Base-by-base conservation (phyloP, 2,797 vertebrate genomes). In the Chlorospingus semifuscus region DNA sequence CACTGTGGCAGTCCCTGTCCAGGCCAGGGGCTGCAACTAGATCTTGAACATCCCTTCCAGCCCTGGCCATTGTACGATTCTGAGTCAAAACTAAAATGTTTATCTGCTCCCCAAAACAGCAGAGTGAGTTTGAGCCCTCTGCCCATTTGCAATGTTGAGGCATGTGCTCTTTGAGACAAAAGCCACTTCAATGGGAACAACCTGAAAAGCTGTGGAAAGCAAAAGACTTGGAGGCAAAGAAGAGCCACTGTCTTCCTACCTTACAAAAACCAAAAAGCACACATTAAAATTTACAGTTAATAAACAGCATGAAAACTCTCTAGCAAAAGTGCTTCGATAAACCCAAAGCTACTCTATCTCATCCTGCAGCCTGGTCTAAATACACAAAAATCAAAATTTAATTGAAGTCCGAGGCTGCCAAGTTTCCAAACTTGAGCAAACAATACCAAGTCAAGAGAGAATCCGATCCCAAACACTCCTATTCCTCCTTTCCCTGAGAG, bases 401-500 rank as follows among this genome's bases (percentile, higher is more conserved):
- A 95, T 91, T 90, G 68, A 95, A 84, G 18, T 69, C 37, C 0
- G 1, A 86, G 56, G 44, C 69, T 88, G 80, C 61, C 87, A 91
- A 87, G n/a, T 91, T 92, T 93, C 72, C 60, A 83, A 95, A 92
- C 53, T 50, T 77, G 50, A 89, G 60, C 49, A 85, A 95, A 90
- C 74, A 95, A 83, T 39, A 72, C 41, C 3, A 3, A 57, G 53
- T 76, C 83, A 89, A 70, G 34, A 69, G 20, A 92, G 14, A 59
- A 92, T 68, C 76, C 0, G 6, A 92, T 53, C 63, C 66, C 75
- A 74, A 93, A 65, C 50, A 47, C 52, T 83, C 13, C 21, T 71
- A n/a, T 78, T 66, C 46, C 59, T 72, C n/a, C 27, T 69, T 77
- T 89, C 55, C 52, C 46, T 3, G 1, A 92, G 56, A 64, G n/a